phyloP scores from a whole-genome alignment of 2,113 vertebrate genomes.

The Serilophus lunatus region DNA sequence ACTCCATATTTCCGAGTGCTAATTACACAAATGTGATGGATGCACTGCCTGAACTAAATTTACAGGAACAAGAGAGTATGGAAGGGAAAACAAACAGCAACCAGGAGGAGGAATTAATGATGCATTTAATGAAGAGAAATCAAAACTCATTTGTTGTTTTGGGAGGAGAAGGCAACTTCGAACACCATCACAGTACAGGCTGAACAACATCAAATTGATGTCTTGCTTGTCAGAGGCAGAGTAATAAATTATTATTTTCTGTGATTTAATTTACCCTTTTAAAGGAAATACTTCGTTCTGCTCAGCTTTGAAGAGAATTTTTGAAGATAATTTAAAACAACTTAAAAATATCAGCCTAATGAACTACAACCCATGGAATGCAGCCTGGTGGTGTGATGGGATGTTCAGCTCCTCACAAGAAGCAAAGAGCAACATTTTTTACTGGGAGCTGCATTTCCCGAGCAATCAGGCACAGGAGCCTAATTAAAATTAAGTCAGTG shows the following conservation, averaged over 20 bases:
- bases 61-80: neutral
- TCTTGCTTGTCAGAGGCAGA: neutral
- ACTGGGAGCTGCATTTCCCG: conserved; percentile 40
- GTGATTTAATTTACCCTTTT: neutral
- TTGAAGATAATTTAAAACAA: conserved; percentile 54
- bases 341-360: conserved; percentile 46
- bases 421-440: conserved; percentile 39
- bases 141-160: conserved; percentile 41
- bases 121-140: conserved; percentile 45
- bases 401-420: conserved; percentile 38
- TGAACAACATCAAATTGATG: conserved; percentile 8
- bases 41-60: neutral
- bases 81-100: conserved; percentile 57
- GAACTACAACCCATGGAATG: neutral
- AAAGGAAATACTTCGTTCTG: conserved; percentile 23
- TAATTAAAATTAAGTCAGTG: conserved; percentile 70
- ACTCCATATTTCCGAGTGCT: neutral
- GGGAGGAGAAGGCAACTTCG: neutral
- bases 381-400: neutral
- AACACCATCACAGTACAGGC: neutral
- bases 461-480: conserved; percentile 61
- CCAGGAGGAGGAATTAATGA: conserved; percentile 44
- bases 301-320: conserved; percentile 42
- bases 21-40: conserved; percentile 12
- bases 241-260: conserved; percentile 28